Evolutionary conservation across 2,113 vertebrate genomes (phyloP), one percentile per base, ranked within the genome.

Genomic region (Ahaetulla prasina): DNA sequence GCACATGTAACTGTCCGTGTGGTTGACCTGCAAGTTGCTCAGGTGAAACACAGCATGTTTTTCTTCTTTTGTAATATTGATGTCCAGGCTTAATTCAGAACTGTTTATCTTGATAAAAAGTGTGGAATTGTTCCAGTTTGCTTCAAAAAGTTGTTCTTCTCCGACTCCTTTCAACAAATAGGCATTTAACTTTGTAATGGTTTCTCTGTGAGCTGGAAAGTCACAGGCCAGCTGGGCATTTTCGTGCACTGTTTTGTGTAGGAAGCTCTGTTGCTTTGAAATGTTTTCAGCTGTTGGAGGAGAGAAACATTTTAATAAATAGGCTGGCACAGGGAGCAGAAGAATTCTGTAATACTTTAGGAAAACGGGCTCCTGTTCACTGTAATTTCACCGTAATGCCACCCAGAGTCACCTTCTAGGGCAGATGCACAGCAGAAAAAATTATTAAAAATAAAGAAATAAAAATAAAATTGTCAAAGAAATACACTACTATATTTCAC

Each of bases 1-100:
- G 96, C 98, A 98, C 94, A 97, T 97, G 94, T 98, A 98, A 95
- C 98, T 98, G 93, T 98, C 98, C 39, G 98, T 98, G 95, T 98
- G 97, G 84, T 91, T 97, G 92, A 95, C 96, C 7, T 23, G 94
- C 94, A 98, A 89, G 85, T 97, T 96, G 92, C 63, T 39, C 92
- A 98, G 97, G 85, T 89, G 93, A 95, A 98, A 98, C 52, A 95
- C 96, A 18, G 98, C 96, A 6, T 12, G 1, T 91, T 95, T 96
- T n/a, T 97, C 94, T 94, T 96, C 96, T 2, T 92, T 93, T 18
- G 86, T 49, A 47, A 85, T n/a, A 30, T 50, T 12, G 12, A 96
- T 97, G 3, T 84, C 52, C 27, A 97, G 98, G 92, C 86, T 93
- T 93, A 97, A 97, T 84, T 91, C 96, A 14, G 94, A n/a, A 7